Evolutionary conservation across 2,888 invertebrate species (phyloP), one percentile per base, ranked within the genome.

Genomic region (Sarcophaga rosellei): DNA sequence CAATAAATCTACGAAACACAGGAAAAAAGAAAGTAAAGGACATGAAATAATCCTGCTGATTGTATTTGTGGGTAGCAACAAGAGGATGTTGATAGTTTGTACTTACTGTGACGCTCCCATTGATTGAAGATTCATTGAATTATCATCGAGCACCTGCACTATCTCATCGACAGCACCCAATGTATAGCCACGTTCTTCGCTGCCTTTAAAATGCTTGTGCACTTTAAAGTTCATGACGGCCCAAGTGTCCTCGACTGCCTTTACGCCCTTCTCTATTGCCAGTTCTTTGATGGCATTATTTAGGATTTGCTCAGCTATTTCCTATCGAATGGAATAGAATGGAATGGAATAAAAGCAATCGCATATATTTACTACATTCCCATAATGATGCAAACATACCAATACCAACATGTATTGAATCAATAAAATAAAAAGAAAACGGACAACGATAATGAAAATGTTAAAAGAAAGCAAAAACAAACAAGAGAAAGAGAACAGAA

Each of bases 261-360:
- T 96, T 0, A 98, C 96, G 17, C 97, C 97, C 88, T 96, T 96
- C 92, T 98, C 98, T 89, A 98, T 98, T n/a, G 96, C 95, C 90
- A 98, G 94, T 92, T 98, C 98, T 94, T 98, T 98, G 87, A 97
- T 96, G 47, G 98, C 98, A 91, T 96, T 96, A 88, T 96, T 97
- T 44, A 98, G 96, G 79, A 98, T 98, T 91, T 96, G 95, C 89
- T 96, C 96, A 59, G 98, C 98, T 5, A 96, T 96, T 0, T 97
- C 93, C 92, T 92, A 77, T 62, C 81, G 77, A 87, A 85, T 61
- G 63, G 44, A 77, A 72, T 6, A 61, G 77, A 87, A 85, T 61
- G 63, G 76, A 87, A 85, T 61, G 63, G 59, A 59, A 59, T 65
- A 65, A 77, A 45, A 70, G n/a, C 57, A 81, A 63, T 57, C 3